A percentile compares a stretch with the other conserved stretches of the same genome.
Evolutionary conservation across 1,140 invertebrate genomes (phyloP).

Genomic region (Drosophila pallidifrons): DNA sequence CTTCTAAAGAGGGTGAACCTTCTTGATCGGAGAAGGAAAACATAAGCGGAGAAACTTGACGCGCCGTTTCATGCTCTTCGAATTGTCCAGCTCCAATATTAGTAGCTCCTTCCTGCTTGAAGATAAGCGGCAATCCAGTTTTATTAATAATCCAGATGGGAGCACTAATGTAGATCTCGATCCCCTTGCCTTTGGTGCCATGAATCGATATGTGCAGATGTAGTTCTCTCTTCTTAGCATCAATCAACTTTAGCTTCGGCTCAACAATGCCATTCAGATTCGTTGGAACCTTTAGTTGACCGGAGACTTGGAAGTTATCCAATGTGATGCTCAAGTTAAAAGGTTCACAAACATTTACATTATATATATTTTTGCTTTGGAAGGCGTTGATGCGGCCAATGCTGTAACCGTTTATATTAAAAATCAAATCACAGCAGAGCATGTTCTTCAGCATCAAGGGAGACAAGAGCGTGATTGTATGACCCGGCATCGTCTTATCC

Average conservation of each 20-base stretch:
- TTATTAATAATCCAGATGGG: constrained; percentile 98
- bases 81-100: constrained; percentile 96
- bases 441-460: constrained; percentile 93
- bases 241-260: constrained; percentile 88
- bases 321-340: constrained; percentile 91
- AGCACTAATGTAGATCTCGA: constrained; percentile 92
- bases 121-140: constrained; percentile 97
- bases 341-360: constrained; percentile 90
- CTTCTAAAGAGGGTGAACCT: constrained; percentile 87
- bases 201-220: constrained; percentile 89
- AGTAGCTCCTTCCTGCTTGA: constrained; percentile 94
- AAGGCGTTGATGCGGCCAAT: constrained; percentile 88
- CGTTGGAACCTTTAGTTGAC: constrained; percentile 87
- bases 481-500: constrained; percentile 89
- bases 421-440: constrained; percentile 90
- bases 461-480: constrained; percentile 93
- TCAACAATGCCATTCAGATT: constrained; percentile 85
- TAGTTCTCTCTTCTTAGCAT: constrained; percentile 90
- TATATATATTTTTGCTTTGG: constrained; percentile 74
- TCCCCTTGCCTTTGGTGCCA: constrained; percentile 83
- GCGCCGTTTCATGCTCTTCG: constrained; percentile 96
- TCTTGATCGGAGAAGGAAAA: constrained; percentile 97
- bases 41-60: constrained; percentile 96
- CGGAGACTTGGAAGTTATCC: constrained; percentile 92
- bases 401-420: constrained; percentile 85